Evolutionary conservation across 1,140 invertebrate species (phyloP).

Genomic region (Ceratosolen solmsi): DNA sequence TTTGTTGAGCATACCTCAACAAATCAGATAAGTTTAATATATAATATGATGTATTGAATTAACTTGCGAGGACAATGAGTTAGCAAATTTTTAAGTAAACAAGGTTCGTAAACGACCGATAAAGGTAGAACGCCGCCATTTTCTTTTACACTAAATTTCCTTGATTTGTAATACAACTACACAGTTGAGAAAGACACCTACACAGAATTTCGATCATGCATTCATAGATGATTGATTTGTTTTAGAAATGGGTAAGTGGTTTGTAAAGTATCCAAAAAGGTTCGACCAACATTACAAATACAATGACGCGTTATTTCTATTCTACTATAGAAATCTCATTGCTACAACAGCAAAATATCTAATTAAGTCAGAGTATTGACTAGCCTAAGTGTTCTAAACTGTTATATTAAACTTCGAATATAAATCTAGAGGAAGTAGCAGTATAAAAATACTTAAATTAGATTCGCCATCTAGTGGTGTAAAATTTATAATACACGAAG

Average conservation of each 20-base stretch:
- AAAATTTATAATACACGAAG: too few species aligned
- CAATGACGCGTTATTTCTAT: neutral
- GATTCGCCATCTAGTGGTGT: too few species aligned
- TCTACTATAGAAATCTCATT: neutral
- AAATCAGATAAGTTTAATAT: neutral
- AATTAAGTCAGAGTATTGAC: neutral
- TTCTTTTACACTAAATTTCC: slow-evolving; percentile 57
- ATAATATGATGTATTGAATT: neutral
- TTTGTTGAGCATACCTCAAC: neutral
- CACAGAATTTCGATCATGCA: neutral
- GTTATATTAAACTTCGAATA: too few species aligned
- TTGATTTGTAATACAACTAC: neutral
- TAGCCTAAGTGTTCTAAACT: too few species aligned
- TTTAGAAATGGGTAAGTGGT: neutral
- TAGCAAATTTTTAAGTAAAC: slow-evolving; percentile 58
- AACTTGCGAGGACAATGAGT: neutral
- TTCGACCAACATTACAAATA: too few species aligned
- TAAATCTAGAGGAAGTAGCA: too few species aligned
- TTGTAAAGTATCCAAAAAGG: too few species aligned
- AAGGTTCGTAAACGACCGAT: slow-evolving; percentile 51
- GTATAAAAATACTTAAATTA: too few species aligned
- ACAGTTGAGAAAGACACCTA: neutral
- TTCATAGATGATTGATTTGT: neutral
- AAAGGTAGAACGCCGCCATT: slow-evolving; percentile 58
- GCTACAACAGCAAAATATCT: neutral